A percentile compares a stretch with the other conserved stretches of the same genome.
These are phyloP conservation scores for Brachionus rotundiformis DNA, from an alignment of 1,140 invertebrate species.

Conservation along the genomic window DNA sequence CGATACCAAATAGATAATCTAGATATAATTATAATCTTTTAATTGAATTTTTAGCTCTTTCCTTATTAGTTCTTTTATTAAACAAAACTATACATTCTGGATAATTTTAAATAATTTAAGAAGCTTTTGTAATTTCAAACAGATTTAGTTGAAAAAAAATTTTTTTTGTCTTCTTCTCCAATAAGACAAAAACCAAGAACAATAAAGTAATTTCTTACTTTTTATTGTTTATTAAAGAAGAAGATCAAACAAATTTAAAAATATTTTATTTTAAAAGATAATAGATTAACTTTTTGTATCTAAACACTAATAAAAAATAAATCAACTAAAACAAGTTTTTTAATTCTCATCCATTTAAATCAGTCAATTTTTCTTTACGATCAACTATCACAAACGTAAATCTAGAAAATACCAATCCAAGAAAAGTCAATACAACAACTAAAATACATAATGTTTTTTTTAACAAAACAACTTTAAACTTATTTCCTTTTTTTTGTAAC, in stretches of 20 bases:
- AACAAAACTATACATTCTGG: background rate
- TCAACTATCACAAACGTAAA: background rate
- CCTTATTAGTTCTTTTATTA: background rate
- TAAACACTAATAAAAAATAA: too few relatives aligned
- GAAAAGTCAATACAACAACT: background rate
- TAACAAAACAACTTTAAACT: background rate
- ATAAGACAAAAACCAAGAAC: too few relatives aligned
- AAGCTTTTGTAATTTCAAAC: background rate
- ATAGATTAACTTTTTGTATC: too few relatives aligned
- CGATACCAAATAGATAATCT: background rate
- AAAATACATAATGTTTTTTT: background rate
- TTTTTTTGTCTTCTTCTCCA: too few relatives aligned
- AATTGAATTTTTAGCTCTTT: background rate
- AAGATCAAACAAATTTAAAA: too few relatives aligned
- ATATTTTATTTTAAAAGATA: too few relatives aligned
- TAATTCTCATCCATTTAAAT: background rate
- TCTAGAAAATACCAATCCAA: background rate
- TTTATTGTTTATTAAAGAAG: too few relatives aligned
- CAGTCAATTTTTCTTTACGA: background rate
- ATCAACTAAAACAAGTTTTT: too few relatives aligned
- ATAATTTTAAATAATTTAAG: background rate
- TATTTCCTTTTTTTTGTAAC: background rate
- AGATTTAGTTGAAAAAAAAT: too few relatives aligned
- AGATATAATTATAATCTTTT: background rate
- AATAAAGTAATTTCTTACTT: too few relatives aligned